Evolutionary conservation across 1,140 invertebrate species (phyloP).

Genomic region (Dendrolimus kikuchii): DNA sequence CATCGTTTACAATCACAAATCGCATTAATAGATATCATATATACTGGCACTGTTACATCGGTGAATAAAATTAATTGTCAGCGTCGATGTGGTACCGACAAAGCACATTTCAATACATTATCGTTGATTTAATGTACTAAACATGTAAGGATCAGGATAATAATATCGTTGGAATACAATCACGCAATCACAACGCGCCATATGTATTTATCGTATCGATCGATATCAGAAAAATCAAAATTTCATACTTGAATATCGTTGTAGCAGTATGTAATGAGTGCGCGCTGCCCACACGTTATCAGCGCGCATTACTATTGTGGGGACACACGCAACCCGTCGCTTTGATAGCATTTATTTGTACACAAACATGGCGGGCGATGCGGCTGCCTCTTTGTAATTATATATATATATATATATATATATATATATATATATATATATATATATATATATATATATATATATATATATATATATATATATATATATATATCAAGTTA

Average conservation of each 20-base stretch:
- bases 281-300: slow-evolving; percentile 26
- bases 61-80: slow-evolving; percentile 16
- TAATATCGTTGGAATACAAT: slow-evolving; percentile 26
- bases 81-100: slow-evolving; percentile 18
- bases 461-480: no score
- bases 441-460: no score
- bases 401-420: no score
- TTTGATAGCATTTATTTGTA: slow-evolving; percentile 25
- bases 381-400: slow-evolving; percentile 37
- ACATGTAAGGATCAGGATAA: slow-evolving; percentile 14
- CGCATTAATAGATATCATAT: neutral
- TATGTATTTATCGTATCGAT: slow-evolving; percentile 11
- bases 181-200: slow-evolving; percentile 8
- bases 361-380: slow-evolving; percentile 25
- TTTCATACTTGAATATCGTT: slow-evolving; percentile 43
- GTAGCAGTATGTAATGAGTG: slow-evolving; percentile 34
- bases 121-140: slow-evolving; percentile 16
- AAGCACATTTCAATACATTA: slow-evolving; percentile 17
- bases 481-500: no score
- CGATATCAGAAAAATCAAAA: slow-evolving; percentile 35
- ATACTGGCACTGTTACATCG: slow-evolving; percentile 2
- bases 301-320: slow-evolving; percentile 43
- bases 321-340: slow-evolving; percentile 30
- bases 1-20: neutral
- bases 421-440: no score